Percentiles rank a stretch among this genome's conserved stretches.
Evolutionary conservation across 2,113 vertebrate species (phyloP).

Genomic region (Myiozetetes cayanensis): DNA sequence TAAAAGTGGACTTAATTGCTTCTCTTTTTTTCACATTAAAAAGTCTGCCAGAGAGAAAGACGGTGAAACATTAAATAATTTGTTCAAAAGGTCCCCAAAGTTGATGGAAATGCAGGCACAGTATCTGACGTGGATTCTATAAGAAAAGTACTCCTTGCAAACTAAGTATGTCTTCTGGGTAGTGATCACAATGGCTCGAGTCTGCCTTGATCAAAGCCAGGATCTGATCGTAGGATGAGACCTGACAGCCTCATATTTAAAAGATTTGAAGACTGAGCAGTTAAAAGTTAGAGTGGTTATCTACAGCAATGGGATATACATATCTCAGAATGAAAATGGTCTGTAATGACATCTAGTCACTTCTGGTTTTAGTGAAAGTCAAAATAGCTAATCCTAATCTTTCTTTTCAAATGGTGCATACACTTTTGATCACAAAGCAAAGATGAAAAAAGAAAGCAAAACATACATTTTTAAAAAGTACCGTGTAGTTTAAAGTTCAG

Average conservation of each 20-base stretch:
- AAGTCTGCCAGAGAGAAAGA: neutral
- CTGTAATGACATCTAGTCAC: neutral
- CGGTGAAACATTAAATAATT: neutral
- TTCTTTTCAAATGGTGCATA: neutral
- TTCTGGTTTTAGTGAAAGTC: neutral
- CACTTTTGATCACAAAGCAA: neutral
- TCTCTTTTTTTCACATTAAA: neutral
- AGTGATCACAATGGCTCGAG: neutral
- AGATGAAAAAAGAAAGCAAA: neutral
- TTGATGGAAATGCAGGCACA: neutral
- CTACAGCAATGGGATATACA: neutral
- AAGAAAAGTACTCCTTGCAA: neutral
- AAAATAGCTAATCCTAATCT: neutral
- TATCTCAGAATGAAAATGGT: neutral
- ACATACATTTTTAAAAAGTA: neutral
- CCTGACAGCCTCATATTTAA: constrained; percentile 39
- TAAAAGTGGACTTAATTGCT: neutral
- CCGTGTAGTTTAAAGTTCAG: neutral
- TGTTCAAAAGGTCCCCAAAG: neutral
- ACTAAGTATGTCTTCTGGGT: neutral
- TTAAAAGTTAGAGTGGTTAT: neutral
- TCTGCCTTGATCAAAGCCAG: constrained; percentile 11
- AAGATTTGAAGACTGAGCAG: constrained; percentile 13
- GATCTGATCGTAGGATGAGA: neutral
- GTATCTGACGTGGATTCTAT: neutral